Conservation (phyloP, 2,113 vertebrate genomes). For the Cynoglossus semilaevis region DNA sequence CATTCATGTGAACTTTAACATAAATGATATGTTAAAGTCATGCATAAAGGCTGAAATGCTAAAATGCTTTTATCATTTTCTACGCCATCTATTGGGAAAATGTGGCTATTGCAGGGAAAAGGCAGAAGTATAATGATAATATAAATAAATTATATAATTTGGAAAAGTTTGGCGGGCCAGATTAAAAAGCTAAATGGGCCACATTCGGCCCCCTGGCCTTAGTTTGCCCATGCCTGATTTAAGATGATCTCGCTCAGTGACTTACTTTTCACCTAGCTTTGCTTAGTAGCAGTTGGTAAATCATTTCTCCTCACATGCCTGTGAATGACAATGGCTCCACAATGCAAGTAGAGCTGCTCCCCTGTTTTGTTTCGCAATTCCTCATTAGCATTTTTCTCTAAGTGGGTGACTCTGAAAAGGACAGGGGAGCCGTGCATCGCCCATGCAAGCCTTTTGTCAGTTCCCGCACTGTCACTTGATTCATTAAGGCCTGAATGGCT, state of each 20-base stretch:
- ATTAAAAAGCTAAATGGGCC: no score
- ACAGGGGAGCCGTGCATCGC: slow-evolving; percentile 29
- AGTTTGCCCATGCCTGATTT: no score
- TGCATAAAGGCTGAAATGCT: no score
- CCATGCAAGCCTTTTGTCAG: slow-evolving; percentile 31
- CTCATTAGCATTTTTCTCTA: slow-evolving; percentile 54
- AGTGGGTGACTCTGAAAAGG: slow-evolving; percentile 30
- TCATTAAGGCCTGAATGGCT: slow-evolving; percentile 14
- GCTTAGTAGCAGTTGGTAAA: slow-evolving; percentile 22
- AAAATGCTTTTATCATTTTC: no score
- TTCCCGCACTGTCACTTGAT: slow-evolving; percentile 35
- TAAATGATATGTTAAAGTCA: no score
- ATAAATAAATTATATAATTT: no score
- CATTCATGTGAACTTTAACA: no score
- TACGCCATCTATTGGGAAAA: no score
- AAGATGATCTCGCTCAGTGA: neutral
- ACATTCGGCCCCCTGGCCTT: no score
- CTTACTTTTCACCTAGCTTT: slow-evolving; percentile 3
- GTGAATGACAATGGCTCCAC: slow-evolving; percentile 17
- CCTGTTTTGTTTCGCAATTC: slow-evolving; percentile 19
- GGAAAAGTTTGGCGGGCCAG: no score
- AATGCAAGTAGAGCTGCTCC: slow-evolving; percentile 4
- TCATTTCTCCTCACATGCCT: slow-evolving; percentile 25
- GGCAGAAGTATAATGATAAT: no score
- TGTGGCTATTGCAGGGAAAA: no score